phyloP scores from a whole-genome alignment of 2,888 invertebrate species.

The Coenonympha arcania region DNA sequence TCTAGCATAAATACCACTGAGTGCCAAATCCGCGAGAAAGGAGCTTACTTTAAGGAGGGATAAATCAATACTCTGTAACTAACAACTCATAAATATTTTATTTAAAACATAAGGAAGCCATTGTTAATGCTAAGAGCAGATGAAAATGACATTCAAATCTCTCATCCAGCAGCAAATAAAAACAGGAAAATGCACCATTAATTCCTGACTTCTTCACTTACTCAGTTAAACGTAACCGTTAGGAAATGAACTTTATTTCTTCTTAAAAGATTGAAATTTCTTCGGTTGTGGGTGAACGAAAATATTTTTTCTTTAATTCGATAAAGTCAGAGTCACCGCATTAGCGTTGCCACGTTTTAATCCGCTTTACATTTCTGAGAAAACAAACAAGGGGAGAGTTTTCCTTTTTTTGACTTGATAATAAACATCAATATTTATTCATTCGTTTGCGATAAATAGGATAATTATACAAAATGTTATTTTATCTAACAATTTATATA shows the following conservation, averaged over 20 bases:
- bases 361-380: conserved; percentile 55
- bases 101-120: background rate
- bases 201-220: conserved; percentile 26
- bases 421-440: conserved; percentile 19
- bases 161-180: conserved; percentile 28
- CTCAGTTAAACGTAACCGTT: background rate
- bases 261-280: conserved; percentile 7
- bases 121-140: conserved; percentile 27
- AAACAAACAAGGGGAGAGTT: conserved; percentile 39
- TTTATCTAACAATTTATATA: too few species aligned
- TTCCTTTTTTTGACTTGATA: conserved; percentile 13
- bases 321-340: conserved; percentile 40
- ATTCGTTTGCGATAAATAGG: background rate
- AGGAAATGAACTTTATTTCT: conserved; percentile 9
- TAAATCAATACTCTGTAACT: background rate
- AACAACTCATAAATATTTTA: background rate
- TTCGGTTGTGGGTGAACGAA: conserved; percentile 1
- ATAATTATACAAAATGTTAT: too few species aligned
- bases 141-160: conserved; percentile 28
- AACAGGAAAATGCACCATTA: conserved; percentile 34
- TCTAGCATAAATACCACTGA: too few species aligned
- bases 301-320: conserved; percentile 44
- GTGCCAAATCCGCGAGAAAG: too few species aligned
- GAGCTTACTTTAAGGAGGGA: too few species aligned
- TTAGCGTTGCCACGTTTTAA: conserved; percentile 53